phyloP scores from a whole-genome alignment of 2,797 vertebrate species.

The Cyclura pinguis region DNA sequence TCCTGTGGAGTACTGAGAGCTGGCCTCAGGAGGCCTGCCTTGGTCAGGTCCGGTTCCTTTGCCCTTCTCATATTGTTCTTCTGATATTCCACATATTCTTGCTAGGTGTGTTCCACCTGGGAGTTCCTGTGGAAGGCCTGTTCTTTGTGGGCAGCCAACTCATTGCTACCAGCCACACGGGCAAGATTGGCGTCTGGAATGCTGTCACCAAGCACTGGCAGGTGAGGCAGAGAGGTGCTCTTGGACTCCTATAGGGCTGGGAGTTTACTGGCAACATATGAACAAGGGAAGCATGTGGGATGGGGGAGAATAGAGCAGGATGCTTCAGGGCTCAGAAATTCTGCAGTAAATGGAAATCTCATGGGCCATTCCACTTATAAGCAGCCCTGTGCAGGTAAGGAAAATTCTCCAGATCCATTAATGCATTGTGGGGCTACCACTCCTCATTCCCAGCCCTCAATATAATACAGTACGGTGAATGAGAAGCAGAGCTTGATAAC shows the following conservation, averaged over 20 bases:
- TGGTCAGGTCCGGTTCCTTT: too few relatives aligned
- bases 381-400: background rate
- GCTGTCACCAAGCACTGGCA: constrained; percentile 97
- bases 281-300: too few relatives aligned
- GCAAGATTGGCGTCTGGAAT: constrained; percentile 95
- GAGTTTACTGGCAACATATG: background rate
- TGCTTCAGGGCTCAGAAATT: background rate
- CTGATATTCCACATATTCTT: background rate
- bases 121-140: constrained; percentile 89
- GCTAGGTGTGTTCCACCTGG: constrained; percentile 90
- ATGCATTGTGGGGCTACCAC: background rate
- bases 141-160: constrained; percentile 96
- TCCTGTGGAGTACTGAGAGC: too few relatives aligned
- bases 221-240: constrained; percentile 72
- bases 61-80: accelerated
- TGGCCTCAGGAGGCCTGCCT: too few relatives aligned
- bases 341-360: background rate
- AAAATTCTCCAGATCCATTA: background rate
- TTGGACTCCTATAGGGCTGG: background rate
- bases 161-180: constrained; percentile 92
- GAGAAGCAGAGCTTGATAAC: too few relatives aligned
- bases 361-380: background rate
- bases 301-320: too few relatives aligned
- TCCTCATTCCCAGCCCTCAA: background rate
- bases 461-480: too few relatives aligned